These are phyloP conservation scores for Acanthiza pusilla DNA, from an alignment of 2,797 vertebrate species.

Conservation along the genomic window DNA sequence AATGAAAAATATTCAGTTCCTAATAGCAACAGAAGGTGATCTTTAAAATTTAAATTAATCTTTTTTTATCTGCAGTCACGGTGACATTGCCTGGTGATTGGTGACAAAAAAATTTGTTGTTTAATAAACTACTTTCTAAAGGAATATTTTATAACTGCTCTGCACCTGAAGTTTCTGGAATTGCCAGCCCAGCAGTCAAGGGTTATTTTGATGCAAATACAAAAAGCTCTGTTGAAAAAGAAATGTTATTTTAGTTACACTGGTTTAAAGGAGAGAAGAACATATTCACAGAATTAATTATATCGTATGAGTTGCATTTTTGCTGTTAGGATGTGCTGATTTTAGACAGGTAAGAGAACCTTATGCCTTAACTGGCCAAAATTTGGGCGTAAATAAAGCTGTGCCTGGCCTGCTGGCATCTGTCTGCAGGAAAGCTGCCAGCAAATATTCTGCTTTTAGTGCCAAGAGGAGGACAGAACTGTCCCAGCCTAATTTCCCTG, in stretches of 20 bases:
- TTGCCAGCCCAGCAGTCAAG: not conserved
- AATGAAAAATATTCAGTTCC: conserved; percentile 48
- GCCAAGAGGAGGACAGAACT: not conserved
- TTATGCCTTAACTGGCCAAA: not conserved
- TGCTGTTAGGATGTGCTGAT: not conserved
- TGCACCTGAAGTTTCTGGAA: conserved; percentile 6
- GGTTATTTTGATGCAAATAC: not conserved
- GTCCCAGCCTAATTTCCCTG: not conserved
- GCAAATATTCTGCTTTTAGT: not conserved
- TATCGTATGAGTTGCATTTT: not conserved
- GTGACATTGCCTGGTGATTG: conserved; percentile 23
- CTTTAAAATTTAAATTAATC: conserved; percentile 44
- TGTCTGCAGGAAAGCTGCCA: not conserved
- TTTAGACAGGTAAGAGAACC: not conserved
- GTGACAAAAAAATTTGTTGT: not conserved
- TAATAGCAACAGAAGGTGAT: conserved; percentile 42
- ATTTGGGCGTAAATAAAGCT: not conserved
- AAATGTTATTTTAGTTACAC: not conserved
- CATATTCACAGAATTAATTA: not conserved
- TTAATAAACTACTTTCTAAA: conserved; percentile 20
- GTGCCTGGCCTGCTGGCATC: not conserved
- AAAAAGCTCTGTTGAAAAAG: not conserved
- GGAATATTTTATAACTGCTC: not conserved
- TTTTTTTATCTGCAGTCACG: conserved; percentile 11
- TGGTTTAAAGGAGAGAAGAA: not conserved